phyloP scores from a whole-genome alignment of 1,140 invertebrate species.

The Zaprionus kolodkinae region DNA sequence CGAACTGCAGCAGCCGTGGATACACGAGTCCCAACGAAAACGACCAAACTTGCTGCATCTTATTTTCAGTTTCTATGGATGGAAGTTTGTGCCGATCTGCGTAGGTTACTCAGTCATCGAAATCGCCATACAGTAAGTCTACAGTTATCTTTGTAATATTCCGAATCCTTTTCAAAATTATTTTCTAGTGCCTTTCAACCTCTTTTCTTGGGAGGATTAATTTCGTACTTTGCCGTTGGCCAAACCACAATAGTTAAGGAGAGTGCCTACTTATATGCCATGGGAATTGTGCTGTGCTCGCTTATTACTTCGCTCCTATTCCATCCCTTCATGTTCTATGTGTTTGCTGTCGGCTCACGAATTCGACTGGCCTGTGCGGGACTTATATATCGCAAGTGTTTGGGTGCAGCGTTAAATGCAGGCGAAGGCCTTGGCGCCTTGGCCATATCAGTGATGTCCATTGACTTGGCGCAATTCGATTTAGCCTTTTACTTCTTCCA shows the following conservation, averaged over 20 bases:
- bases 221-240: slow-evolving; percentile 86
- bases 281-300: slow-evolving; percentile 86
- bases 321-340: slow-evolving; percentile 89
- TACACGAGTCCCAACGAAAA: slow-evolving; percentile 84
- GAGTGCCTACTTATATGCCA: slow-evolving; percentile 86
- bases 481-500: slow-evolving; percentile 69
- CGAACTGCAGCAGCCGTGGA: slow-evolving; percentile 86
- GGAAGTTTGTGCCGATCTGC: slow-evolving; percentile 70
- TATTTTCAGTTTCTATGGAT: slow-evolving; percentile 87
- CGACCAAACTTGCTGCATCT: slow-evolving; percentile 85
- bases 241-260: slow-evolving; percentile 75
- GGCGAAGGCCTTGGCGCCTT: slow-evolving; percentile 90
- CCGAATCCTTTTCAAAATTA: not conserved
- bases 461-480: slow-evolving; percentile 76
- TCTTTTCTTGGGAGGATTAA: slow-evolving; percentile 87
- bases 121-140: slow-evolving; percentile 67
- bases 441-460: slow-evolving; percentile 93
- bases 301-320: slow-evolving; percentile 86
- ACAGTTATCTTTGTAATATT: not conserved
- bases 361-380: slow-evolving; percentile 86
- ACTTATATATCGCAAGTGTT: slow-evolving; percentile 85
- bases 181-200: slow-evolving; percentile 86
- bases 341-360: slow-evolving; percentile 86
- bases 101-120: slow-evolving; percentile 62
- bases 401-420: slow-evolving; percentile 87